These are phyloP conservation scores for Ecliptopera silaceata DNA, from an alignment of 2,888 invertebrate species.

Conservation along the genomic window DNA sequence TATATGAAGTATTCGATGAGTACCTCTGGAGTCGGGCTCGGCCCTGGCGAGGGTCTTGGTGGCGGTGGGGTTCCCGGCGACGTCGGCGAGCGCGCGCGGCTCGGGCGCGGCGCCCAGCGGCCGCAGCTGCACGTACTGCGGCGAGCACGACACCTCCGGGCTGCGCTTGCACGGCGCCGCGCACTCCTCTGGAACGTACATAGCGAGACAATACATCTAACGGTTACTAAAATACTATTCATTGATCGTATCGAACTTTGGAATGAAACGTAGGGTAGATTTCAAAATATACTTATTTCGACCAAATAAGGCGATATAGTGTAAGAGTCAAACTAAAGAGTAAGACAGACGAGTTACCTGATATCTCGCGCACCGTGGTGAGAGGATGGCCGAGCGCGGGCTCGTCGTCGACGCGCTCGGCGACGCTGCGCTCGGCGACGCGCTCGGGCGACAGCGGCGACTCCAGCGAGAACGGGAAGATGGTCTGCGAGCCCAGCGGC, in stretches of 20 bases:
- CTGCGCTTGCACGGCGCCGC: slow-evolving; percentile 17
- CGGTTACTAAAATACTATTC: too few species aligned
- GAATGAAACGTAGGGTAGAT: too few species aligned
- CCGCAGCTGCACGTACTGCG: slow-evolving; percentile 80
- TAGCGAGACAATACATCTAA: too few species aligned
- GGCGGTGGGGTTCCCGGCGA: slow-evolving; percentile 68
- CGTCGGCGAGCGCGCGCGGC: slow-evolving; percentile 43
- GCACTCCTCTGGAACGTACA: slow-evolving; percentile 50
- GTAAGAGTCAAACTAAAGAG: too few species aligned
- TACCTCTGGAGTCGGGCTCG: slow-evolving; percentile 48
- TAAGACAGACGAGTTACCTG: too few species aligned
- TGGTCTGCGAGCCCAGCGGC: slow-evolving; percentile 84
- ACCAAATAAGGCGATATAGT: too few species aligned
- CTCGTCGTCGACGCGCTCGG: slow-evolving; percentile 55
- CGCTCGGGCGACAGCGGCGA: slow-evolving; percentile 81
- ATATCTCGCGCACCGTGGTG: slow-evolving; percentile 64
- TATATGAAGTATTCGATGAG: too few species aligned
- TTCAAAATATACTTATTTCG: too few species aligned
- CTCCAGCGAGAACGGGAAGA: slow-evolving; percentile 87
- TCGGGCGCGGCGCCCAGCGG: slow-evolving; percentile 41
- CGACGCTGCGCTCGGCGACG: slow-evolving; percentile 81
- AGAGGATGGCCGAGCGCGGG: slow-evolving; percentile 52
- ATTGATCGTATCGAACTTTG: too few species aligned
- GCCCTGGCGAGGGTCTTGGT: slow-evolving; percentile 62
- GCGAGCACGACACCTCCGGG: slow-evolving; percentile 50